phyloP scores from a whole-genome alignment of 2,797 vertebrate species.

The Sebastes glaucus region DNA sequence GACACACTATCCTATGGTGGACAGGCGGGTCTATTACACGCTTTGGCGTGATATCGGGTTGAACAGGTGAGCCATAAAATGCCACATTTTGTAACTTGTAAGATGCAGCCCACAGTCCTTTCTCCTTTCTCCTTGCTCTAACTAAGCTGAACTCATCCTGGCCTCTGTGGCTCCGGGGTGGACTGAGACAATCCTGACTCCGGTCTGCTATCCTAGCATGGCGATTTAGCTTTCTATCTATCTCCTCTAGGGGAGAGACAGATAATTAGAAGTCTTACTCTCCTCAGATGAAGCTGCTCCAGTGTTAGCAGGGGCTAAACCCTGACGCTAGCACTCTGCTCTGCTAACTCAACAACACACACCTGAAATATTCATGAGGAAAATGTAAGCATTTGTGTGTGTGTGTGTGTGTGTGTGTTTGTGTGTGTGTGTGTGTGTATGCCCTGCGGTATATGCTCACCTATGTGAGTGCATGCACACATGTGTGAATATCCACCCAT shows the following conservation, averaged over 20 bases:
- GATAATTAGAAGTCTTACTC: constrained; percentile 67
- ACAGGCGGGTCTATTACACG: too few relatives aligned
- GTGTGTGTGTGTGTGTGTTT: constrained; percentile 6
- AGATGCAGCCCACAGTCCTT: not conserved
- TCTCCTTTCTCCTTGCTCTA: not conserved
- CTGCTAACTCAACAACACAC: constrained; percentile 69
- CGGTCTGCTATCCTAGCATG: not conserved
- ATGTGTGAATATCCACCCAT: not conserved
- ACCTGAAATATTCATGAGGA: constrained; percentile 78
- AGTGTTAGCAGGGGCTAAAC: constrained; percentile 55
- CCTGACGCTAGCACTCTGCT: constrained; percentile 72
- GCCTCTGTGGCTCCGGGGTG: not conserved
- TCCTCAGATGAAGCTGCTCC: constrained; percentile 46
- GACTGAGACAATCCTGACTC: constrained; percentile 20
- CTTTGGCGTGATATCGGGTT: too few relatives aligned
- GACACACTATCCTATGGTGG: too few relatives aligned
- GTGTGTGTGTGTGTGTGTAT: constrained; percentile 13
- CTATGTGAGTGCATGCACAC: constrained; percentile 1
- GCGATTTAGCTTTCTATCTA: constrained; percentile 25
- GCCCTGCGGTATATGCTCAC: constrained; percentile 26
- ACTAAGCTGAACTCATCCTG: not conserved
- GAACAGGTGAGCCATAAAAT: not conserved
- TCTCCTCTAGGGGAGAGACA: constrained; percentile 26
- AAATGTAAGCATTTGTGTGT: constrained; percentile 47
- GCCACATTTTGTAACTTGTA: not conserved